A percentile compares a stretch with the other conserved stretches of the same genome.
These are phyloP conservation scores for Leucophora obtusa DNA, from an alignment of 2,888 invertebrate species.

Conservation along the genomic window DNA sequence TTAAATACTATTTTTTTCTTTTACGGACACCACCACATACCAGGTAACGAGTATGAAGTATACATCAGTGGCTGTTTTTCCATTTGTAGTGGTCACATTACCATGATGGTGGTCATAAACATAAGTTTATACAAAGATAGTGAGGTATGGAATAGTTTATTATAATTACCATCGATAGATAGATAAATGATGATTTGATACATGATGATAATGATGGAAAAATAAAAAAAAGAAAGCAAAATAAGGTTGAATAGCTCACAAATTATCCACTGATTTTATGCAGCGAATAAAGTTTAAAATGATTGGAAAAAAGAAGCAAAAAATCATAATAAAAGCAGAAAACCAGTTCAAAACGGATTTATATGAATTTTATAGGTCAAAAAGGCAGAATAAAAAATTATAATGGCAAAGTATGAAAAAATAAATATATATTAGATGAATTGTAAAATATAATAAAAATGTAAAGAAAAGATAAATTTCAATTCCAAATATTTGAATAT, in stretches of 20 bases:
- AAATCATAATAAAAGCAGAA: neutral
- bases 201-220: neutral
- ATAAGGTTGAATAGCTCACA: neutral
- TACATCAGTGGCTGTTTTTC: constrained; percentile 5
- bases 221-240: neutral
- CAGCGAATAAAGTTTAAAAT: neutral
- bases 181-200: neutral
- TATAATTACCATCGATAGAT: neutral
- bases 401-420: neutral
- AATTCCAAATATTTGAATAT: too few species aligned
- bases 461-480: neutral
- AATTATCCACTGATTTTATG: neutral
- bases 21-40: neutral
- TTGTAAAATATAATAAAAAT: neutral
- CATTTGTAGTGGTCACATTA: constrained; percentile 3
- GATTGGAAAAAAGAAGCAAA: constrained; percentile 5
- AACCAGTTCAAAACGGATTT: constrained; percentile 4
- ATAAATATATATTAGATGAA: neutral
- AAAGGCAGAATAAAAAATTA: neutral
- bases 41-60: neutral
- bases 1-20: neutral
- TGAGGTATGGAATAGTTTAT: neutral
- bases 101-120: constrained; percentile 5
- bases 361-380: constrained; percentile 1
- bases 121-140: neutral